Base-by-base conservation (phyloP, 2,888 invertebrate species). In the Cryptocheilus praepositus region DNA sequence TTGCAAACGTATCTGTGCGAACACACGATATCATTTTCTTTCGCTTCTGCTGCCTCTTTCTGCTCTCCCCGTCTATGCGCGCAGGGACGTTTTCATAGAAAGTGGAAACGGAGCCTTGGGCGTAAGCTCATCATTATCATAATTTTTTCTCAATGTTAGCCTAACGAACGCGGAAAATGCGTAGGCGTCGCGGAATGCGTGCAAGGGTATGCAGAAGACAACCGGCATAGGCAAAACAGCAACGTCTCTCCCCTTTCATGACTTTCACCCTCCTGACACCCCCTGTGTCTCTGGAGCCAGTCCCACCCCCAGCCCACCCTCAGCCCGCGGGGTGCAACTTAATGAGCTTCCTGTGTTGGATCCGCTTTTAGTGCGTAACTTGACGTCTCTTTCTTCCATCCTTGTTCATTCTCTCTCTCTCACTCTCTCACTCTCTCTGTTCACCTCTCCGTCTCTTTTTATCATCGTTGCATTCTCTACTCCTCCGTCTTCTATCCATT, bases 291-390 rank as follows among this genome's bases (percentile, higher is more conserved):
- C 18, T 16, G 16, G 16, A 18, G 15, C 49, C 18, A 2, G 25
- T 25, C 16, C 49, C 49, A 11, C 49, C 36, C 49, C 2, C 46
- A 15, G 16, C 46, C 46, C 46, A 4, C 16, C 16, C 46, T 46
- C 49, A 71, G 80, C 79, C 74, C 79, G 74, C 79, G 70, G 79
- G 81, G 70, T 79, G 72, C 71, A 79, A 81, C 82, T 82, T 81
- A 81, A 81, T 82, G 81, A 81, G 81, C 82, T 81, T 81, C 81
- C 81, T 79, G 77, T 74, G 79, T 77, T 79, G 77, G 71, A 80
- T 80, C 82, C 82, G 80, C 73, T 79, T 79, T 80, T 80, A 80
- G 66, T 77, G 77, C 74, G 71, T 74, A 74, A 77, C 74, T 69
- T 61, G 62, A 65, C 64, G 55, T 71, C 66, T 74, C 69, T 70